Percentiles rank a stretch among this genome's conserved stretches.
phyloP scores from a whole-genome alignment of 2,797 vertebrate genomes.

The Takifugu rubripes region DNA sequence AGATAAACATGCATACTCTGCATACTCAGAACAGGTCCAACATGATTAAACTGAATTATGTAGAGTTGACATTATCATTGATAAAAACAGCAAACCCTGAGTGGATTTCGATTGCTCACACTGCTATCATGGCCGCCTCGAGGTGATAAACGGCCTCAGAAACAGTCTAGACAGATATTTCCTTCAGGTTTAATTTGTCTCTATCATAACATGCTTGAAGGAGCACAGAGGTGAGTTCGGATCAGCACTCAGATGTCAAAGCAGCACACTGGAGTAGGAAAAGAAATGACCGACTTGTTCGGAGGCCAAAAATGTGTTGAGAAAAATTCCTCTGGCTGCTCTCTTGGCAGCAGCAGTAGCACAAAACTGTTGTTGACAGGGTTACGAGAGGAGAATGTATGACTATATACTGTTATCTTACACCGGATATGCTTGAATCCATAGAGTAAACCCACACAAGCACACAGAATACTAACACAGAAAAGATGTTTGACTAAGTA shows the following conservation, averaged over 20 bases:
- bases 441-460: background rate
- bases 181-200: conserved; percentile 4
- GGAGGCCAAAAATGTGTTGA: conserved; percentile 1
- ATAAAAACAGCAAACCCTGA: conserved; percentile 4
- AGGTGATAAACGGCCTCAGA: background rate
- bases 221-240: conserved; percentile 18
- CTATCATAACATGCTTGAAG: conserved; percentile 5
- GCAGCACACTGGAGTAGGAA: background rate
- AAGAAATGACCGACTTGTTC: conserved; percentile 8
- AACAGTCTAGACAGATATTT: background rate
- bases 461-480: background rate
- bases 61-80: conserved; percentile 7
- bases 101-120: background rate
- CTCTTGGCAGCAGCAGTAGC: background rate
- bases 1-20: no score
- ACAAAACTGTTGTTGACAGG: background rate
- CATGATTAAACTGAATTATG: background rate
- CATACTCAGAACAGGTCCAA: background rate
- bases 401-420: background rate
- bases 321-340: background rate
- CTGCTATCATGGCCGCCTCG: background rate
- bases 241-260: conserved; percentile 1
- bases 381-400: background rate
- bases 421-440: background rate
- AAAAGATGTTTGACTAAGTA: background rate